These are phyloP conservation scores for Cosmia trapezina DNA, from an alignment of 2,888 invertebrate species.

Conservation along the genomic window DNA sequence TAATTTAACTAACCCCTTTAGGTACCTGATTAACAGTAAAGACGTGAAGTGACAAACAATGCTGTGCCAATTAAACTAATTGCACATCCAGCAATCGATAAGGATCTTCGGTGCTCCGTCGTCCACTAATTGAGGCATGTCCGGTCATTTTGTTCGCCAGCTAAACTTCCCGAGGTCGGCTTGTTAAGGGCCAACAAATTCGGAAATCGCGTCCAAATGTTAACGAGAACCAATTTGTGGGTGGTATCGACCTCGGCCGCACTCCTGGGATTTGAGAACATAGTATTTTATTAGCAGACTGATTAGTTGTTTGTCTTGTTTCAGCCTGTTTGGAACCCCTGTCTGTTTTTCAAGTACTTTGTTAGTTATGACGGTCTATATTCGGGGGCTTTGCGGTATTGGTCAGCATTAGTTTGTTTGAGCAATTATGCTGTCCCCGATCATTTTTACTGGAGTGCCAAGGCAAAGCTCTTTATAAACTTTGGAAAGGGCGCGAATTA, in stretches of 20 bases:
- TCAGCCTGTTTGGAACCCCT: slow-evolving; percentile 54
- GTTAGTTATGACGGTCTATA: slow-evolving; percentile 41
- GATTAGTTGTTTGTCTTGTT: slow-evolving; percentile 81
- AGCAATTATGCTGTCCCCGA: background rate
- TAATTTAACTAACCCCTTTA: background rate
- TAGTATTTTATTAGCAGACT: slow-evolving; percentile 79
- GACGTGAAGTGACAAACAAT: slow-evolving; percentile 45
- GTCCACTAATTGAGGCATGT: slow-evolving; percentile 86
- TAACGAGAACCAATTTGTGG: slow-evolving; percentile 88
- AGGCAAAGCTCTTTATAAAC: background rate
- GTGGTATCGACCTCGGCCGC: slow-evolving; percentile 73
- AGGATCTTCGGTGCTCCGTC: slow-evolving; percentile 69
- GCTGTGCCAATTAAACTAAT: slow-evolving; percentile 62
- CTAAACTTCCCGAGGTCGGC: slow-evolving; percentile 81
- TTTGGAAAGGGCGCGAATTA: background rate
- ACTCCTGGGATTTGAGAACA: slow-evolving; percentile 75
- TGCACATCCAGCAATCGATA: slow-evolving; percentile 69
- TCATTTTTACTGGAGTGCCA: background rate
- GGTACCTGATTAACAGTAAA: slow-evolving; percentile 18
- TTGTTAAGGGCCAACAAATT: slow-evolving; percentile 86
- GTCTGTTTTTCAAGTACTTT: slow-evolving; percentile 56
- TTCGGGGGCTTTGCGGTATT: slow-evolving; percentile 31
- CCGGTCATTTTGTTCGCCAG: slow-evolving; percentile 82
- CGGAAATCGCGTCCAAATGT: slow-evolving; percentile 87
- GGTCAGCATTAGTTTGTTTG: slow-evolving; percentile 28